Conservation (phyloP, 1,140 invertebrate genomes). For the Drosophila asahinai region DNA sequence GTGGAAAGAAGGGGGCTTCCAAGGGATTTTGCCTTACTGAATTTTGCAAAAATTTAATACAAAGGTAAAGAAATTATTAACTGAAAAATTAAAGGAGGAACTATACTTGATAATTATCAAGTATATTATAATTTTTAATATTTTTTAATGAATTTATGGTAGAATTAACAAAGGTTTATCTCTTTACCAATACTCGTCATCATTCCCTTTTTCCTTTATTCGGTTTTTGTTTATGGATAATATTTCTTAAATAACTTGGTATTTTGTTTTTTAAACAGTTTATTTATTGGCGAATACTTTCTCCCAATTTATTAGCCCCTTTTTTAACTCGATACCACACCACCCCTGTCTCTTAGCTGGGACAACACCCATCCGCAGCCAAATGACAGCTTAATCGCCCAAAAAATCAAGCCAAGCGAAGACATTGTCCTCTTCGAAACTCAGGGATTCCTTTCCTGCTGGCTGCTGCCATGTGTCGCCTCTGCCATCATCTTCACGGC, state of each 20-base stretch:
- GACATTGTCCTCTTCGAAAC: conserved; percentile 64
- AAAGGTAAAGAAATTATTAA: not conserved
- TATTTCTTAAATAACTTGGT: not conserved
- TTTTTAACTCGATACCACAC: not conserved
- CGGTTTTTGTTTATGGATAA: not conserved
- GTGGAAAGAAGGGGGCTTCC: not conserved
- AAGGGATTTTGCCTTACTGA: not conserved
- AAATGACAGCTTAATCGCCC: conserved; percentile 80
- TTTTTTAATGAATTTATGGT: not conserved
- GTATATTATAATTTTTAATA: no score
- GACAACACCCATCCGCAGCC: conserved; percentile 52
- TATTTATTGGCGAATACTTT: no score
- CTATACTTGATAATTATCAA: no score
- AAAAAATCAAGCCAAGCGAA: conserved; percentile 68
- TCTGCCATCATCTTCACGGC: conserved; percentile 55
- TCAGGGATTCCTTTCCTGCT: conserved; percentile 57
- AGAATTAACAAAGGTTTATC: not conserved
- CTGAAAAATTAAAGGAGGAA: not conserved
- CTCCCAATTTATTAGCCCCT: not conserved
- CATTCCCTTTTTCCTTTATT: not conserved
- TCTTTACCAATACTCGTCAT: not conserved
- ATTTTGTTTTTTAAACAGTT: not conserved
- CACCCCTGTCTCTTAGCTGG: not conserved
- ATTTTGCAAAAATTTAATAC: not conserved
- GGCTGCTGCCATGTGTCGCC: conserved; percentile 64